Evolutionary conservation across 2,113 vertebrate species (phyloP), one percentile per base, ranked within the genome.

Genomic region (Cisticola juncidis): DNA sequence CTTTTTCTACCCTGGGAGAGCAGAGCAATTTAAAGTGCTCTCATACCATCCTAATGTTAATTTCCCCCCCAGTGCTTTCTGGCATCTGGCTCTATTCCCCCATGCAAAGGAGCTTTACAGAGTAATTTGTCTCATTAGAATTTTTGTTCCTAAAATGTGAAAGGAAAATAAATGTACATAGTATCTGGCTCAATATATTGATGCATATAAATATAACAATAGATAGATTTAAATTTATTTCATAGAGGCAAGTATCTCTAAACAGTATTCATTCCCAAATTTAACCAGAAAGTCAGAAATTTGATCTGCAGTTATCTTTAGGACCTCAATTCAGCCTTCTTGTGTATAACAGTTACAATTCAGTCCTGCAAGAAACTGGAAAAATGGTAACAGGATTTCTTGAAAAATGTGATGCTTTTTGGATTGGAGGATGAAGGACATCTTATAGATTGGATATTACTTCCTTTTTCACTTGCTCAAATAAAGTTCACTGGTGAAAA

Each of bases 21-120:
- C 36, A 83, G 7, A 76, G 35, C 35, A 93, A 94, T 94, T 95
- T 96, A 77, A 94, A 95, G 31, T 74, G 58, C n/a, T 91, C 72
- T 92, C 31, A 51, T 74, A 65, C 57, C 64, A 86, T 84, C 69
- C 57, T 82, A 76, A 91, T 91, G 82, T 78, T 94, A 87, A 95
- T 96, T 90, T 76, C 79, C 50, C 58, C 88, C 74, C 62, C 45
- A 86, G 81, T 93, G 90, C 25, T 95, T 96, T 91, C 61, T 94
- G 82, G 74, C 91, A 96, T 95, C 93, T 96, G 87, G 44, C n/a
- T 92, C 57, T 82, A 81, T 89, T 96, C 84, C 58, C 58, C 58
- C 56, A 92, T 88, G 81, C 36, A 88, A 95, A 95, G 81, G 53
- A 90, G 19, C 28, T 90, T 86, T 77, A 69, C 72, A 78, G 64